Conservation (phyloP, 1,140 invertebrate species). For the Formica selysi region DNA sequence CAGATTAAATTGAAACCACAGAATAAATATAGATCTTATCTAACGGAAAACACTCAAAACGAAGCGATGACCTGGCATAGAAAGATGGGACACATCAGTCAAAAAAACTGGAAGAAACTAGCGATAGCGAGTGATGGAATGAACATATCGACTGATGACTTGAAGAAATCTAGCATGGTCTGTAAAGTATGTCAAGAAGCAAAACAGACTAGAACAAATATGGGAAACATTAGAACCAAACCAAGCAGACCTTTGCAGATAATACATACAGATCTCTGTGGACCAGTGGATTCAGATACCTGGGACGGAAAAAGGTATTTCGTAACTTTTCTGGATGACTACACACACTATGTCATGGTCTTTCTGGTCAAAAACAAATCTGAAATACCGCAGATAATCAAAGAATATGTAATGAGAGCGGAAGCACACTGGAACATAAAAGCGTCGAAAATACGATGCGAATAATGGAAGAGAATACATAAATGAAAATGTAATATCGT, state of each 20-base stretch:
- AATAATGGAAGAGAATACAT: background rate
- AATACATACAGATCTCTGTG: conserved; percentile 18
- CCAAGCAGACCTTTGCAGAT: background rate
- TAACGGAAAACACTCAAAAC: background rate
- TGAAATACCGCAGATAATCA: background rate
- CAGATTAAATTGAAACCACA: background rate
- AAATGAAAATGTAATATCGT: background rate
- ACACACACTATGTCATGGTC: conserved; percentile 41
- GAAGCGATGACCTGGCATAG: background rate
- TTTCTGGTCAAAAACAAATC: background rate
- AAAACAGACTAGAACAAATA: background rate
- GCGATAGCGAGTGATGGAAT: background rate
- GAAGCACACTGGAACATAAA: background rate
- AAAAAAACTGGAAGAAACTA: background rate
- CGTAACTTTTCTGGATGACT: conserved; percentile 50
- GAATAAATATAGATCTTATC: background rate
- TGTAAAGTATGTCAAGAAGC: background rate
- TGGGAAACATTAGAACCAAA: background rate
- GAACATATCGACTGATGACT: background rate
- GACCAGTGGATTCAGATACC: background rate
- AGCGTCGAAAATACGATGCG: background rate
- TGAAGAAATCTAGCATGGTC: background rate
- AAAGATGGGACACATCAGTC: background rate
- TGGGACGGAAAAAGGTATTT: conserved; percentile 34
- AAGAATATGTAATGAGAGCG: background rate